phyloP scores from a whole-genome alignment of 2,113 vertebrate genomes.

The Tamias sibiricus region DNA sequence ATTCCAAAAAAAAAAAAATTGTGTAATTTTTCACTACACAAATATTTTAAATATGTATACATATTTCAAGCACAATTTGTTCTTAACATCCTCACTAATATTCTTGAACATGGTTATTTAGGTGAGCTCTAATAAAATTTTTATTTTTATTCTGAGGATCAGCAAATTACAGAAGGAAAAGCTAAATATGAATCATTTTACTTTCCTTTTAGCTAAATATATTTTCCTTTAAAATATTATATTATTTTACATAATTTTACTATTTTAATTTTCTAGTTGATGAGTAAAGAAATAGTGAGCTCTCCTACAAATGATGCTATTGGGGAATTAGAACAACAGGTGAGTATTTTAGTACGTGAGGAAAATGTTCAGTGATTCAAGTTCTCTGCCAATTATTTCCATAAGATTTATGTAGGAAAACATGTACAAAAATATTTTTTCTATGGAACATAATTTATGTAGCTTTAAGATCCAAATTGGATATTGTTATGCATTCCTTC shows the following conservation, averaged over 20 bases:
- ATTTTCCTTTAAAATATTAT: neutral
- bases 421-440: neutral
- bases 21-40: neutral
- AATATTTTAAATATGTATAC: constrained; percentile 14
- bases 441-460: neutral
- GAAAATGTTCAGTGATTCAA: neutral
- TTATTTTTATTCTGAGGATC: constrained; percentile 26
- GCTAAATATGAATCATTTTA: constrained; percentile 30
- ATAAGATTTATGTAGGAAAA: neutral
- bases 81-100: neutral
- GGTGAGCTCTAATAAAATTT: constrained; percentile 10
- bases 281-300: constrained; percentile 92
- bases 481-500: neutral
- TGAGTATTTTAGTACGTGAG: constrained; percentile 77
- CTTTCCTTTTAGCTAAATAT: neutral
- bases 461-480: neutral
- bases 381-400: neutral
- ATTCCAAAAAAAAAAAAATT: too few relatives aligned
- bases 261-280: constrained; percentile 89
- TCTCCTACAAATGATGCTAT: constrained; percentile 88
- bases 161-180: constrained; percentile 19
- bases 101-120: constrained; percentile 31
- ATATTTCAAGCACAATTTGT: neutral
- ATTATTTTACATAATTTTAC: constrained; percentile 47
- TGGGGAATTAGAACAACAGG: constrained; percentile 94